phyloP scores from a whole-genome alignment of 2,888 invertebrate genomes.

The Agrotis ipsilon region DNA sequence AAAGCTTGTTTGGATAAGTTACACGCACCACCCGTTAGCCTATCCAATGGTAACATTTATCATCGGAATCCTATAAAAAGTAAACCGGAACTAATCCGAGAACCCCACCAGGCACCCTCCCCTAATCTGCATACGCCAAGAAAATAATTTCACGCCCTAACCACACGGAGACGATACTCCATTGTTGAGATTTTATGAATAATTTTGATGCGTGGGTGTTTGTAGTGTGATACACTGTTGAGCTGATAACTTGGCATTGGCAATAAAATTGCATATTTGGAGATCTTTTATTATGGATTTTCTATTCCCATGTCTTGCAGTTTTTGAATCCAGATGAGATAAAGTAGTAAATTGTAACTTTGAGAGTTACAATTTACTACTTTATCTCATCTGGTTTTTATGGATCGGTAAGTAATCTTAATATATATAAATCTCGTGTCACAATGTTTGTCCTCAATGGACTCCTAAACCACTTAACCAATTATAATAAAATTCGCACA shows the following conservation, averaged over 20 bases:
- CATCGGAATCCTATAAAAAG: slow-evolving; percentile 90
- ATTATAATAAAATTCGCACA: too few species aligned
- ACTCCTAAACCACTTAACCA: too few species aligned
- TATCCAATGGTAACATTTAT: slow-evolving; percentile 86
- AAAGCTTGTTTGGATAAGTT: slow-evolving; percentile 86
- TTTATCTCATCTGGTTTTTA: too few species aligned
- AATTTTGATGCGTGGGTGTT: slow-evolving; percentile 64
- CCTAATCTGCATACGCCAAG: slow-evolving; percentile 90
- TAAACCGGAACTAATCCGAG: slow-evolving; percentile 89
- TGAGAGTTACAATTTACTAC: too few species aligned
- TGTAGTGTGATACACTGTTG: slow-evolving; percentile 48
- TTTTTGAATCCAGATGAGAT: too few species aligned
- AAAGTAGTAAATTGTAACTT: background rate
- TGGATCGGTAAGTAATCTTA: too few species aligned
- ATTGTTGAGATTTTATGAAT: slow-evolving; percentile 77
- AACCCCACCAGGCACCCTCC: slow-evolving; percentile 78
- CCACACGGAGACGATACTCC: slow-evolving; percentile 78
- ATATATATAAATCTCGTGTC: too few species aligned
- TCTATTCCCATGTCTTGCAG: background rate
- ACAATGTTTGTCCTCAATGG: too few species aligned
- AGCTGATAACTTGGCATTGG: slow-evolving; percentile 42
- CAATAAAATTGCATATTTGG: slow-evolving; percentile 32
- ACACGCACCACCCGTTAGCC: slow-evolving; percentile 89
- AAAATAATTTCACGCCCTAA: slow-evolving; percentile 90
- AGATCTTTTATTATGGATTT: background rate